Conservation (phyloP, 2,888 invertebrate species). For the Drosophila anomalata region DNA sequence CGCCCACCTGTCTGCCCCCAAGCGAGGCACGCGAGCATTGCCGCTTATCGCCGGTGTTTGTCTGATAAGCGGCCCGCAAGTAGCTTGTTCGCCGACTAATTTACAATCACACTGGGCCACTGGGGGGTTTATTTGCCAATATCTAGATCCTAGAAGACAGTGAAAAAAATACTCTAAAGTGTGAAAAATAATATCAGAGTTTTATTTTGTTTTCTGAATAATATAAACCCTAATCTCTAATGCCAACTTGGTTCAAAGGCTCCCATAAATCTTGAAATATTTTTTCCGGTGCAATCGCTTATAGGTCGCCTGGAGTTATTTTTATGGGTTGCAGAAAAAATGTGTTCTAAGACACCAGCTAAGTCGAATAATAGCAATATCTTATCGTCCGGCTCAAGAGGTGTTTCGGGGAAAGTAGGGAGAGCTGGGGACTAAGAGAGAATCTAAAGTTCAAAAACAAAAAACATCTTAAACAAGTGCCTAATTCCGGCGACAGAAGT, state of each 20-base stretch:
- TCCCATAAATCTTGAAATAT: not conserved
- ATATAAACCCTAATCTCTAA: no score
- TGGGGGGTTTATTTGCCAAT: slow-evolving; percentile 22
- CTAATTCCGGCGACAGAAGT: slow-evolving; percentile 41
- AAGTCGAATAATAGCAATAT: slow-evolving; percentile 47
- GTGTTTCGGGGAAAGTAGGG: slow-evolving; percentile 48
- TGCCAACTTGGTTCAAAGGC: not conserved
- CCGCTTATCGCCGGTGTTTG: slow-evolving; percentile 53
- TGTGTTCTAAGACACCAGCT: slow-evolving; percentile 54
- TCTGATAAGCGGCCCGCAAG: slow-evolving; percentile 54
- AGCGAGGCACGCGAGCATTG: slow-evolving; percentile 64
- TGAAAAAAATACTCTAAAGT: not conserved
- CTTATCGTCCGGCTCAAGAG: slow-evolving; percentile 51
- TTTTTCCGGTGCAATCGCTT: slow-evolving; percentile 5
- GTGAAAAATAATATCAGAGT: no score
- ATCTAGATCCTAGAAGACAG: not conserved
- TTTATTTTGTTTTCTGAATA: no score
- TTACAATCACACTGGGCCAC: slow-evolving; percentile 7
- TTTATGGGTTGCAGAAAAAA: slow-evolving; percentile 25
- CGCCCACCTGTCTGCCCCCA: slow-evolving; percentile 6
- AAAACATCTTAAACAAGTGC: slow-evolving; percentile 41
- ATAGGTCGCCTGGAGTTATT: not conserved
- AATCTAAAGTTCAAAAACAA: slow-evolving; percentile 12
- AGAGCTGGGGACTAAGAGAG: not conserved
- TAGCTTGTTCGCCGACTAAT: slow-evolving; percentile 26